Percentiles rank a stretch among this genome's conserved stretches.
These are phyloP conservation scores for Loxodonta africana DNA, from an alignment of 2,113 vertebrate species.

Conservation along the genomic window DNA sequence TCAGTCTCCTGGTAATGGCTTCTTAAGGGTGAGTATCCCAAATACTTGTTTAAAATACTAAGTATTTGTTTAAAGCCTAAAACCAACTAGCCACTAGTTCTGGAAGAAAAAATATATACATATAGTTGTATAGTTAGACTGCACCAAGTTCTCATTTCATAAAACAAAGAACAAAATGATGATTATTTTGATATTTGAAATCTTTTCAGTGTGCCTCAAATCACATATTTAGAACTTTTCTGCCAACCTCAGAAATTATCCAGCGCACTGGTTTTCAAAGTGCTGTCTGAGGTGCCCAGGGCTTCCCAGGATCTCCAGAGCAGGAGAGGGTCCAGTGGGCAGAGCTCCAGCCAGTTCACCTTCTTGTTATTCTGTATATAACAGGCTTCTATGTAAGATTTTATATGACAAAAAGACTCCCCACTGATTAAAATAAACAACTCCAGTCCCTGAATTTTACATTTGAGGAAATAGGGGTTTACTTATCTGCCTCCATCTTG, in stretches of 20 bases:
- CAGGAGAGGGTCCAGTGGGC: not conserved
- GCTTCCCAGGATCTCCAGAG: too few species aligned
- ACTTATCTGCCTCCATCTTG: not conserved
- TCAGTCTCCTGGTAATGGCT: conserved; percentile 7
- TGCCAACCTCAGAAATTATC: conserved; percentile 8
- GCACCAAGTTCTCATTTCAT: not conserved
- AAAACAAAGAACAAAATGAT: conserved; percentile 25
- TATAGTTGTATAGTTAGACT: not conserved
- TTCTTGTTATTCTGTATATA: not conserved
- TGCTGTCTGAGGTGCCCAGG: not conserved
- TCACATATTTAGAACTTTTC: conserved; percentile 20
- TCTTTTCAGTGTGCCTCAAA: not conserved
- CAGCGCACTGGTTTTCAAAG: not conserved
- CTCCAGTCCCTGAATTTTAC: conserved; percentile 5
- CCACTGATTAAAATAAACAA: not conserved
- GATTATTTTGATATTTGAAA: conserved; percentile 29
- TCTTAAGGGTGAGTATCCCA: conserved; percentile 13
- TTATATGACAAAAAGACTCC: not conserved
- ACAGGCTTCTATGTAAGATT: not conserved
- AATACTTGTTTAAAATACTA: conserved; percentile 32
- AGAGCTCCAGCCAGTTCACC: not conserved
- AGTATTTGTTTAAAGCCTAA: conserved; percentile 19
- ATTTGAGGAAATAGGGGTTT: not conserved
- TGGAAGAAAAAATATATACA: not conserved
- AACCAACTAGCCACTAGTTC: not conserved